phyloP scores from a whole-genome alignment of 2,797 vertebrate species.

The Oryzias sinensis region DNA sequence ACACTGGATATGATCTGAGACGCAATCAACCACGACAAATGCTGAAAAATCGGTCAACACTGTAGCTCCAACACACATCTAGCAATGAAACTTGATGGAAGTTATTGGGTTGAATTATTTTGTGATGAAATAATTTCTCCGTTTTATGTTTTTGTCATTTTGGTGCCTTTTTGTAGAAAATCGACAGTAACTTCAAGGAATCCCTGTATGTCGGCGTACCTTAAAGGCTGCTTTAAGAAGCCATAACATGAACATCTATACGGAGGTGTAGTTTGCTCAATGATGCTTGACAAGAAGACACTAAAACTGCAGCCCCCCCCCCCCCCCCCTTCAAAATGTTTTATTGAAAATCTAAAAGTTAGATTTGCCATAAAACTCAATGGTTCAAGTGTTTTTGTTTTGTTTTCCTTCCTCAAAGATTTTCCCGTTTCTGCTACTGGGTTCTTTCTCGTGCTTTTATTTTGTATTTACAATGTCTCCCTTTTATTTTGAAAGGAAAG shows the following conservation, averaged over 20 bases:
- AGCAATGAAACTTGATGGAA: conserved; percentile 24
- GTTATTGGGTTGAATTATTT: conserved; percentile 26
- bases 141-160: conserved; percentile 57
- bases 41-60: conserved; percentile 38
- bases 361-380: conserved; percentile 4
- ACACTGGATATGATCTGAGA: conserved; percentile 72
- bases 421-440: conserved; percentile 31
- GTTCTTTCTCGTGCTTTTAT: conserved; percentile 60
- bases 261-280: too few relatives aligned
- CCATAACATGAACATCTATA: too few relatives aligned
- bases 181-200: conserved; percentile 53
- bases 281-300: too few relatives aligned
- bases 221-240: too few relatives aligned
- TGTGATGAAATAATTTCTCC: conserved; percentile 31
- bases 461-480: conserved; percentile 57
- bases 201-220: conserved; percentile 29
- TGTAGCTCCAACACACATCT: conserved; percentile 43
- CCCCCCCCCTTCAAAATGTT: conserved; percentile 13
- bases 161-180: conserved; percentile 77
- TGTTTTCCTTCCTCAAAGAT: background rate
- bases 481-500: conserved; percentile 54
- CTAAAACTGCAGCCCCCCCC: too few relatives aligned
- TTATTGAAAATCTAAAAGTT: conserved; percentile 16
- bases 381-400: background rate
- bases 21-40: conserved; percentile 39